phyloP scores from a whole-genome alignment of 1,140 invertebrate genomes.

The Octopus bimaculoides region DNA sequence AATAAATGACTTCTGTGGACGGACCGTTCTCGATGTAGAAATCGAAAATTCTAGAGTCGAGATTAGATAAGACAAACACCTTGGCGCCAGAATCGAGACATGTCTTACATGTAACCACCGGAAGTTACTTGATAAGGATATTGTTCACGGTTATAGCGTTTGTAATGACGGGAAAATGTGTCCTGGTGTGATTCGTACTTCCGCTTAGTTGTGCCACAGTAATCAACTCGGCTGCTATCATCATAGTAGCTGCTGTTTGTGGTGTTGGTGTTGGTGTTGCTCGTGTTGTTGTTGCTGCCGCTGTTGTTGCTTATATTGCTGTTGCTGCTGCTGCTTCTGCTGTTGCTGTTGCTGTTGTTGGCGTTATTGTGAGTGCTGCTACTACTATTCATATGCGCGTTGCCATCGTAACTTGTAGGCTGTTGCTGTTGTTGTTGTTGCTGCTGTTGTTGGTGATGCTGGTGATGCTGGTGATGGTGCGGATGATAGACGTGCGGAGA shows the following conservation, averaged over 20 bases:
- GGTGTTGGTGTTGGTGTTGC: not conserved
- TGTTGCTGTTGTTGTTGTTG: no score
- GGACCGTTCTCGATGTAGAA: no score
- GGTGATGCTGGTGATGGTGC: not conserved
- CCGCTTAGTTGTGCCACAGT: not conserved
- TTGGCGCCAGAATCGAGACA: no score
- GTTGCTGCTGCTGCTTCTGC: not conserved
- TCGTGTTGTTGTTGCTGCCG: not conserved
- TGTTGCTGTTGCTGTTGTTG: not conserved
- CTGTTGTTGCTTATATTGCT: not conserved
- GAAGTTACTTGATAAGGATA: constrained; percentile 3
- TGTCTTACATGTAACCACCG: not conserved
- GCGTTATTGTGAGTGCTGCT: not conserved
- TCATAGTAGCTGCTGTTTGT: not conserved
- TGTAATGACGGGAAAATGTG: not conserved
- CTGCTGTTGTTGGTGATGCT: no score
- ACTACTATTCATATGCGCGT: not conserved
- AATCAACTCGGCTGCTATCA: not conserved
- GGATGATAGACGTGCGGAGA: not conserved
- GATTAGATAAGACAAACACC: no score
- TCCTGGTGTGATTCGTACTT: not conserved
- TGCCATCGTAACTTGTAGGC: not conserved
- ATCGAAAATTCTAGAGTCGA: no score
- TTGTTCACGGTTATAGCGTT: not conserved
- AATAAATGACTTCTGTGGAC: no score